Percentiles rank a stretch among this genome's conserved stretches.
These are phyloP conservation scores for Spinibarbus caldwelli DNA, from an alignment of 2,797 vertebrate genomes.

Conservation along the genomic window DNA sequence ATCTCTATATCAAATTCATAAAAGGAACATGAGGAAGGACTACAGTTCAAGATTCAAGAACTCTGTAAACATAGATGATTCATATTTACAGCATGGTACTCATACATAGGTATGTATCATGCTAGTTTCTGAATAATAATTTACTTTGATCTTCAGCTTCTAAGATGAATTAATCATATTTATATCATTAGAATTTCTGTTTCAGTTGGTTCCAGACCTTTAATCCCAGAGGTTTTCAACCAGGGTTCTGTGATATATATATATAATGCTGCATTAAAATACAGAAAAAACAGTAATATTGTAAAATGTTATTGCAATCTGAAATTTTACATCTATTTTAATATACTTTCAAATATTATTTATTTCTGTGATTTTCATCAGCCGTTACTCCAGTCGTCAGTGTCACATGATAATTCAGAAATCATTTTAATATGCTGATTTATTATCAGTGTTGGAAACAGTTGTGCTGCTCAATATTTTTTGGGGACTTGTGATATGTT, in stretches of 20 bases:
- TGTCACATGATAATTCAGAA: neutral
- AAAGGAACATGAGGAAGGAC: neutral
- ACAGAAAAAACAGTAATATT: no score
- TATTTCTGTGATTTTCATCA: neutral
- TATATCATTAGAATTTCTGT: slow-evolving; percentile 47
- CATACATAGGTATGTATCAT: slow-evolving; percentile 51
- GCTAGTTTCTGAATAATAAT: slow-evolving; percentile 56
- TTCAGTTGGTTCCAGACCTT: neutral
- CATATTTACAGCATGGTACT: slow-evolving; percentile 47
- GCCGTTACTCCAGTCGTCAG: neutral
- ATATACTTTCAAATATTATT: neutral
- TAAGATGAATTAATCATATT: slow-evolving; percentile 41
- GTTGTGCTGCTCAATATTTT: neutral
- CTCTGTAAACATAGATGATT: slow-evolving; percentile 10
- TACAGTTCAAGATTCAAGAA: neutral
- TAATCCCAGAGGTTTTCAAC: neutral
- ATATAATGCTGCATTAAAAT: no score
- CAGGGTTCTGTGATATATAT: no score
- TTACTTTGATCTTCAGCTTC: slow-evolving; percentile 52
- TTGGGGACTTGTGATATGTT: neutral
- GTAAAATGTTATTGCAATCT: no score
- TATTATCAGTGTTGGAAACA: neutral
- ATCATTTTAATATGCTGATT: no score
- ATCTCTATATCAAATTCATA: slow-evolving; percentile 10
- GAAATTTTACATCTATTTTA: neutral